phyloP scores from a whole-genome alignment of 2,888 invertebrate genomes.

The Alviniconcha strummeri region DNA sequence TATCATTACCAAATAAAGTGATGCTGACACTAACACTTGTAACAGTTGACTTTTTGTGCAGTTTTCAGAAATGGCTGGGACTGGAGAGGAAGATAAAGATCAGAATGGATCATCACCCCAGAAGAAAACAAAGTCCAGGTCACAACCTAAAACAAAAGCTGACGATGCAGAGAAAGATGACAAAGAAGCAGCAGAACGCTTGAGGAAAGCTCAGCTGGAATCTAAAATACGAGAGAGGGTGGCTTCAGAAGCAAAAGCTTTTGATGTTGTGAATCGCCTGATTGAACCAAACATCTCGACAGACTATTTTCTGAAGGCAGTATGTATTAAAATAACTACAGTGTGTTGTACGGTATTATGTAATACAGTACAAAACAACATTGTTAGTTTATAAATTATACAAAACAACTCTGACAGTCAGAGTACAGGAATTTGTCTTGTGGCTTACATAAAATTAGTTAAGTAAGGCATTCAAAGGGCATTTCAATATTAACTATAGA shows the following conservation, averaged over 20 bases:
- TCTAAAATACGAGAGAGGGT: constrained; percentile 57
- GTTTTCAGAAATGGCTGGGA: constrained; percentile 2
- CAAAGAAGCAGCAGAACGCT: constrained; percentile 1
- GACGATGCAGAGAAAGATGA: background rate
- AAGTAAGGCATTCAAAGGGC: constrained; percentile 59
- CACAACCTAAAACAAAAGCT: background rate
- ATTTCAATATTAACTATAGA: constrained; percentile 36
- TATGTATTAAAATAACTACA: constrained; percentile 72
- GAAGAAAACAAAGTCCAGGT: background rate
- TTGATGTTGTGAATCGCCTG: constrained; percentile 83
- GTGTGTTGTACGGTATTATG: too few species aligned
- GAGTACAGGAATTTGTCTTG: too few species aligned
- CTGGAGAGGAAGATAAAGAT: background rate
- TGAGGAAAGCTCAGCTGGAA: constrained; percentile 44
- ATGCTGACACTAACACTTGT: too few species aligned
- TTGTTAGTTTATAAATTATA: too few species aligned
- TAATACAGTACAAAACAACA: too few species aligned
- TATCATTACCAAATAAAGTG: too few species aligned
- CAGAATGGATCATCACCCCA: background rate
- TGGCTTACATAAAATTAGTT: constrained; percentile 55
- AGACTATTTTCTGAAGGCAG: constrained; percentile 74
- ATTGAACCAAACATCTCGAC: constrained; percentile 79
- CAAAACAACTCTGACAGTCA: too few species aligned
- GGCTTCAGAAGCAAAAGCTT: constrained; percentile 82
- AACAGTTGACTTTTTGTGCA: background rate